A percentile compares a stretch with the other conserved stretches of the same genome.
phyloP scores from a whole-genome alignment of 2,797 vertebrate species.

The Sebastes minor region DNA sequence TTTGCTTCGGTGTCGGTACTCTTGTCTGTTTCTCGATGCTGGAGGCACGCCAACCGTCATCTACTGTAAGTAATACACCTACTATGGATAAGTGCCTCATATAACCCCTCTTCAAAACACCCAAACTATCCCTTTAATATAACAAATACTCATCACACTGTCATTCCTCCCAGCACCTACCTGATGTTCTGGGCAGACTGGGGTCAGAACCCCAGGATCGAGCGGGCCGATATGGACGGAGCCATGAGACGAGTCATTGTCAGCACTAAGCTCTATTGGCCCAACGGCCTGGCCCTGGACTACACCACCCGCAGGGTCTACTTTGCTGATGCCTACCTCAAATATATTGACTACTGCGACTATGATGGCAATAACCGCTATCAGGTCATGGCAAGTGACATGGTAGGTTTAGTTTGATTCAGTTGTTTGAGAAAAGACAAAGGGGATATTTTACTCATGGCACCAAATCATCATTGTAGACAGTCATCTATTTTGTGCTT shows the following conservation, averaged over 20 bases:
- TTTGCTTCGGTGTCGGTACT: too few relatives aligned
- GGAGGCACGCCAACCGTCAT: too few relatives aligned
- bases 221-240: slow-evolving; percentile 79
- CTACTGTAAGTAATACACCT: too few relatives aligned
- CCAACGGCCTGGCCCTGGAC: slow-evolving; percentile 81
- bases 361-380: slow-evolving; percentile 90
- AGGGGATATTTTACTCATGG: neutral
- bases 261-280: slow-evolving; percentile 81
- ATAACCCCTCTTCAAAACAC: neutral
- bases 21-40: too few relatives aligned
- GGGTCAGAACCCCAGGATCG: slow-evolving; percentile 83
- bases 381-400: slow-evolving; percentile 91
- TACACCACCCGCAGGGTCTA: slow-evolving; percentile 90
- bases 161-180: slow-evolving; percentile 66
- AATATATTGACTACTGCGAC: slow-evolving; percentile 95
- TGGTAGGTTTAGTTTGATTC: slow-evolving; percentile 81
- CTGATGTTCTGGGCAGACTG: slow-evolving; percentile 85
- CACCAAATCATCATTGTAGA: neutral
- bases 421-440: neutral
- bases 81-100: too few relatives aligned
- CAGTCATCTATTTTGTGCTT: neutral
- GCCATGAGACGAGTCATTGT: slow-evolving; percentile 70
- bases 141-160: neutral
- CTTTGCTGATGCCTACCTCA: slow-evolving; percentile 93
- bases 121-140: neutral